Conservation (phyloP, 1,140 invertebrate species). For the Prorops nasuta region DNA sequence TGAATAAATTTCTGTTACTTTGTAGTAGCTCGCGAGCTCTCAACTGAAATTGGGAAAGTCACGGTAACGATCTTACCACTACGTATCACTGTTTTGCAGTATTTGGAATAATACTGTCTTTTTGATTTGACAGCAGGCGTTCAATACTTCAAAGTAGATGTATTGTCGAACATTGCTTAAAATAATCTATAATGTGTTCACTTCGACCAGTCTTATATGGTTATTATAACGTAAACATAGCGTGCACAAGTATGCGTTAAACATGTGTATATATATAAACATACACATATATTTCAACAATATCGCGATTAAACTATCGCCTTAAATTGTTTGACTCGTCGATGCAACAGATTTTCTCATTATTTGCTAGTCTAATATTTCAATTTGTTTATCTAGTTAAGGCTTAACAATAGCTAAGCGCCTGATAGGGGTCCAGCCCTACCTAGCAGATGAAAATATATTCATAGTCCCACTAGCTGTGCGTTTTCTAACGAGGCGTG, state of each 20-base stretch:
- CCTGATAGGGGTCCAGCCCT: constrained; percentile 47
- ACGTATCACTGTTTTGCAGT: not conserved
- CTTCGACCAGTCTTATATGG: constrained; percentile 12
- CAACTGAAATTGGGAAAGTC: too few relatives aligned
- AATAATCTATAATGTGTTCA: not conserved
- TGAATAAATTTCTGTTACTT: too few relatives aligned
- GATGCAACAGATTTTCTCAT: not conserved
- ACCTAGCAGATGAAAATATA: constrained; percentile 64
- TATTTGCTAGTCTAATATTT: too few relatives aligned
- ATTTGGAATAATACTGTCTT: constrained; percentile 13
- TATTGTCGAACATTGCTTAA: constrained; percentile 7
- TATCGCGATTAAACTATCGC: constrained; percentile 4
- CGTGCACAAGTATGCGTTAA: constrained; percentile 2
- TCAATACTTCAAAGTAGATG: constrained; percentile 5
- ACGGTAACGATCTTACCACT: too few relatives aligned
- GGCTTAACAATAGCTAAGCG: constrained; percentile 35
- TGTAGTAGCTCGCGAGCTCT: too few relatives aligned
- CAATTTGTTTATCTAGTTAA: constrained; percentile 34
- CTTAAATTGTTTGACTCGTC: not conserved
- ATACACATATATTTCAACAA: not conserved
- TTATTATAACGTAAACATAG: not conserved
- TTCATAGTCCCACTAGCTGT: constrained; percentile 69
- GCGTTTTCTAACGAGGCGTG: constrained; percentile 69
- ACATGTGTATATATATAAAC: constrained; percentile 18
- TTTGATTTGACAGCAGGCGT: constrained; percentile 15